phyloP scores from a whole-genome alignment of 2,888 invertebrate genomes.

The Bembecia ichneumoniformis region DNA sequence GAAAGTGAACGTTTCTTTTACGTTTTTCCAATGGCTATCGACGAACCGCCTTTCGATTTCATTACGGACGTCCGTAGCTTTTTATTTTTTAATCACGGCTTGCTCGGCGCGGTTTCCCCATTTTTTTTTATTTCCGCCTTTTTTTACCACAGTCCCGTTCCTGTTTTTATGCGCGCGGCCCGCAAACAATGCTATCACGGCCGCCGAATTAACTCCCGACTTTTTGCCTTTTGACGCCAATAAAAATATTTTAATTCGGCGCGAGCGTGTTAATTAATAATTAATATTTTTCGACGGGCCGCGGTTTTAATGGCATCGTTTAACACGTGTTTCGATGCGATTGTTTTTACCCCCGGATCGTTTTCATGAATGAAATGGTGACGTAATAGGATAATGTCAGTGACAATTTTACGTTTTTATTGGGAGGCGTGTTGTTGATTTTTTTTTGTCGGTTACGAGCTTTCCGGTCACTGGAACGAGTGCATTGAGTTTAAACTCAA shows the following conservation, averaged over 20 bases:
- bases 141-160: conserved; percentile 48
- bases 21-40: conserved; percentile 69
- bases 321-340: conserved; percentile 65
- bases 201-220: conserved; percentile 66
- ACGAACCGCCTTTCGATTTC: conserved; percentile 73
- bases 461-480: conserved; percentile 62
- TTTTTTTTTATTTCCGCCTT: conserved; percentile 47
- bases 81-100: conserved; percentile 70
- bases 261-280: conserved; percentile 65
- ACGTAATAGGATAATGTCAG: conserved; percentile 72
- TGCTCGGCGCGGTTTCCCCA: conserved; percentile 47
- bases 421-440: conserved; percentile 55
- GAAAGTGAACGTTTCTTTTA: conserved; percentile 66
- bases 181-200: conserved; percentile 69
- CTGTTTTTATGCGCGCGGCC: conserved; percentile 61
- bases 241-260: conserved; percentile 70
- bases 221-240: conserved; percentile 66
- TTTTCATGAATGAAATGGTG: conserved; percentile 70
- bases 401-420: conserved; percentile 70
- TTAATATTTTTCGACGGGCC: conserved; percentile 66
- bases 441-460: conserved; percentile 40
- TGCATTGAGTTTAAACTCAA: conserved; percentile 68
- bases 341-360: conserved; percentile 62
- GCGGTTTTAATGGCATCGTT: conserved; percentile 55
- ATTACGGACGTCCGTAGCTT: conserved; percentile 67